Evolutionary conservation across 2,888 invertebrate species (phyloP).

Genomic region (Rhagium mordax): DNA sequence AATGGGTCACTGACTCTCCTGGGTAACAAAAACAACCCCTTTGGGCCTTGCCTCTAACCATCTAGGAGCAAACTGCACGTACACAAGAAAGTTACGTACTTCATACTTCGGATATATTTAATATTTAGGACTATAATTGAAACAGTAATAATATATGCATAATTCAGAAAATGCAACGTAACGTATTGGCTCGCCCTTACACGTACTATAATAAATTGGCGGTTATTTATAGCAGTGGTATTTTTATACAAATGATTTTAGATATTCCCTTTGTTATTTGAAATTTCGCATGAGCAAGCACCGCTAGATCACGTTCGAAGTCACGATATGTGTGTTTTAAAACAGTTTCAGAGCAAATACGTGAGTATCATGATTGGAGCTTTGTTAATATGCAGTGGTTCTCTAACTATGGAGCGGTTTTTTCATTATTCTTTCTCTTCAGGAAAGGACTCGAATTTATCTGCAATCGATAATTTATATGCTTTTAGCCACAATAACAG

Average conservation of each 20-base stretch:
- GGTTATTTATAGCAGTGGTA: not conserved
- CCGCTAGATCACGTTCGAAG: not conserved
- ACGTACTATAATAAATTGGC: slow-evolving; percentile 10
- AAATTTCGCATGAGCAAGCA: not conserved
- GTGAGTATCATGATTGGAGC: no score
- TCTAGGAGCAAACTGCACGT: slow-evolving; percentile 12
- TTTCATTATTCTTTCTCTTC: no score
- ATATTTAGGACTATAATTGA: slow-evolving; percentile 24
- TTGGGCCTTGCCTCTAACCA: slow-evolving; percentile 20
- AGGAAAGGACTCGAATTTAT: no score
- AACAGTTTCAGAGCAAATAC: not conserved
- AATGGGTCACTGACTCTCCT: slow-evolving; percentile 47
- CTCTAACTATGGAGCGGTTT: no score
- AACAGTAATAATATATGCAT: slow-evolving; percentile 1
- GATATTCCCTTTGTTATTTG: not conserved
- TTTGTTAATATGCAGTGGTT: no score
- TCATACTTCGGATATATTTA: slow-evolving; percentile 12
- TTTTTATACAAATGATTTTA: not conserved
- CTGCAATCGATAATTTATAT: no score
- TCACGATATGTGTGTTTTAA: slow-evolving; percentile 9
- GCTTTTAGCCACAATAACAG: no score
- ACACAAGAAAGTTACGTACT: slow-evolving; percentile 21
- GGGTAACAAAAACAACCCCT: slow-evolving; percentile 41
- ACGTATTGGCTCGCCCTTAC: not conserved
- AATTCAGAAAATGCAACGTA: not conserved